phyloP scores from a whole-genome alignment of 2,797 vertebrate genomes.

The Enteromius argenteus region DNA sequence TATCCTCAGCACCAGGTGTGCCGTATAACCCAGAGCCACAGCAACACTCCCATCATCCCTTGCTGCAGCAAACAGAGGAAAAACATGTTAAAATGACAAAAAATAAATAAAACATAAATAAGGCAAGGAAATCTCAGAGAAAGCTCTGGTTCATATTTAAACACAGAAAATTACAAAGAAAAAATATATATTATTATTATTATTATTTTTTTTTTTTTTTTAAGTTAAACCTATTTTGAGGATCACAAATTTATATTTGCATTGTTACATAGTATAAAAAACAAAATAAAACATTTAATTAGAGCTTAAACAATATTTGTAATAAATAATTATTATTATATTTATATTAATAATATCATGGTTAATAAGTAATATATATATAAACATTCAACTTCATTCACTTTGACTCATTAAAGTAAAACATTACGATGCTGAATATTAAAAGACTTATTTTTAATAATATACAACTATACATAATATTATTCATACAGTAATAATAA shows the following conservation, averaged over 20 bases:
- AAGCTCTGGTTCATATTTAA: constrained; percentile 2
- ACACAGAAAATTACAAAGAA: neutral
- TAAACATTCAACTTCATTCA: neutral
- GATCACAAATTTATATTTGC: too few species aligned
- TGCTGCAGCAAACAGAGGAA: constrained; percentile 74
- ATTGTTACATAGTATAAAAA: neutral
- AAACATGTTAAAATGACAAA: neutral
- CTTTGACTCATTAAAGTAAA: too few species aligned
- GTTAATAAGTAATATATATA: neutral
- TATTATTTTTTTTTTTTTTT: neutral
- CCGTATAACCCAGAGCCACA: constrained; percentile 95
- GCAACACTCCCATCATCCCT: constrained; percentile 97
- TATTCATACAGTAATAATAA: neutral
- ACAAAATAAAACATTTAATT: neutral
- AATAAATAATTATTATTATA: neutral
- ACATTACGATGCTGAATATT: neutral
- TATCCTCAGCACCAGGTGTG: constrained; percentile 97
- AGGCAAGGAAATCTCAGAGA: neutral
- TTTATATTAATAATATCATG: neutral
- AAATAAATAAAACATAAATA: neutral
- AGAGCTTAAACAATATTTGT: neutral
- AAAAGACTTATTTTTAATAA: neutral
- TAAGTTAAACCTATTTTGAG: too few species aligned
- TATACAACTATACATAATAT: neutral
- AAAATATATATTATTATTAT: neutral